These are phyloP conservation scores for Progne subis DNA, from an alignment of 2,113 vertebrate species.

Conservation along the genomic window DNA sequence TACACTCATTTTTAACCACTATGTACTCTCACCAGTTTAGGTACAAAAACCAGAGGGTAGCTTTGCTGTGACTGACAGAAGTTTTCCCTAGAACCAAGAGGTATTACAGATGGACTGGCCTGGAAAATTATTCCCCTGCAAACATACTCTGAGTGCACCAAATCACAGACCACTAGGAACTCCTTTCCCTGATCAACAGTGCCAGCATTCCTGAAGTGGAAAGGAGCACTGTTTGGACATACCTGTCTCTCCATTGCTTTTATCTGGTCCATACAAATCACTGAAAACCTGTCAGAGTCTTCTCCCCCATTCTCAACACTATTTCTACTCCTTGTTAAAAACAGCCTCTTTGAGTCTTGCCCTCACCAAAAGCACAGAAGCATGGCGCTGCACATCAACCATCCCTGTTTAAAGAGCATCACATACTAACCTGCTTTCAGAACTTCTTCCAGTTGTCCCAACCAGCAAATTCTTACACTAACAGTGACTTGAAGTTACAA, in stretches of 20 bases:
- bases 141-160: neutral
- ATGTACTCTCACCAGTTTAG: neutral
- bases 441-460: neutral
- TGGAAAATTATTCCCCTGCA: neutral
- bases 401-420: neutral
- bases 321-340: neutral
- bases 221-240: neutral
- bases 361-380: neutral
- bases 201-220: neutral
- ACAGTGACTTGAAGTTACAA: neutral
- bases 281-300: neutral
- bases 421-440: neutral
- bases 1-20: neutral
- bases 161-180: neutral
- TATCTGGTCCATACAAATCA: neutral
- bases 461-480: neutral
- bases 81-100: neutral
- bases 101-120: neutral
- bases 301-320: neutral
- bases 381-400: neutral
- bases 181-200: neutral
- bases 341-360: neutral
- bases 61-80: neutral
- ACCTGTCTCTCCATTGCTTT: neutral
- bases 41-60: neutral